phyloP scores from a whole-genome alignment of 2,888 invertebrate species.

The Sinhomidia bicolor region DNA sequence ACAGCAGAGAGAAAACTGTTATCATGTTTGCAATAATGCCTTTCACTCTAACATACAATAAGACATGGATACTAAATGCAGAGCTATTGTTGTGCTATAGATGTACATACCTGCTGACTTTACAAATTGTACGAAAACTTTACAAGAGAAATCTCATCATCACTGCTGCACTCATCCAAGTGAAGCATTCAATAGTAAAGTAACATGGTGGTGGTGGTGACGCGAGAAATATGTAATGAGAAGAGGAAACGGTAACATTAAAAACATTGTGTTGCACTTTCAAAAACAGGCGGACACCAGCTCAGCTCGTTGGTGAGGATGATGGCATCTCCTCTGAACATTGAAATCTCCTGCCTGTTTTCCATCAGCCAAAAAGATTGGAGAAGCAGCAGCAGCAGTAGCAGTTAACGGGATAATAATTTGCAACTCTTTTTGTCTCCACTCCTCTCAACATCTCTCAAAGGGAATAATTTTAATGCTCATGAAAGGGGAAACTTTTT shows the following conservation, averaged over 20 bases:
- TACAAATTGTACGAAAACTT: slow-evolving; percentile 8
- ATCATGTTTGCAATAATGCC: too few relatives aligned
- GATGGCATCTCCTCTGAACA: slow-evolving; percentile 15
- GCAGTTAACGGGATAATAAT: slow-evolving; percentile 62
- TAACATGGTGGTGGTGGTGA: neutral
- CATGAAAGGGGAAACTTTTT: slow-evolving; percentile 51
- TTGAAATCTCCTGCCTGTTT: neutral
- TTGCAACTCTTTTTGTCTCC: slow-evolving; percentile 59
- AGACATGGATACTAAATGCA: neutral
- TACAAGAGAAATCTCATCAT: slow-evolving; percentile 46
- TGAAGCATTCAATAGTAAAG: neutral
- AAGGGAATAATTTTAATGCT: slow-evolving; percentile 41
- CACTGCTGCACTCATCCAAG: neutral
- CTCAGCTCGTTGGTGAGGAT: too few relatives aligned
- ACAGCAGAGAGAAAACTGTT: too few relatives aligned
- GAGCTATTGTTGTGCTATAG: neutral
- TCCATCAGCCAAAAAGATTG: neutral
- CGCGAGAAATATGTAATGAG: slow-evolving; percentile 59
- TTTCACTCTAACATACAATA: too few relatives aligned
- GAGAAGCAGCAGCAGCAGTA: slow-evolving; percentile 1
- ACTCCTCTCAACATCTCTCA: neutral
- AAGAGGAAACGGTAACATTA: slow-evolving; percentile 47
- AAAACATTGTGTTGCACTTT: slow-evolving; percentile 35
- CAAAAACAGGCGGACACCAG: slow-evolving; percentile 15
- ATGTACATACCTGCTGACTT: neutral